These are phyloP conservation scores for Lophius piscatorius DNA, from an alignment of 2,113 vertebrate genomes.

Conservation along the genomic window DNA sequence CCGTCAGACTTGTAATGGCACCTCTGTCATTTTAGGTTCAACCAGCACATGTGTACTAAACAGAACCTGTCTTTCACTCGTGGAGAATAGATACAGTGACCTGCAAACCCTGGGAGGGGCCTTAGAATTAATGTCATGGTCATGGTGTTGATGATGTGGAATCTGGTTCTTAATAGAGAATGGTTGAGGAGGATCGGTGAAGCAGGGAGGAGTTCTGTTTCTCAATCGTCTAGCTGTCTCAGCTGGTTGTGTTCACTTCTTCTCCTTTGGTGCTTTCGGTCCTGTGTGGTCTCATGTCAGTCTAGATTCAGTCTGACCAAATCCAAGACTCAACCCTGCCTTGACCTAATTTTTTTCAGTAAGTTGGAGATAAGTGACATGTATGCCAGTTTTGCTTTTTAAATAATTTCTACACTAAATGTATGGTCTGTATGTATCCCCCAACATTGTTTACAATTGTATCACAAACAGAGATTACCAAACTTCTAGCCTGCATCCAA, in stretches of 20 bases:
- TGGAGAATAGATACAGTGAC: slow-evolving; percentile 30
- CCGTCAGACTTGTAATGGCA: slow-evolving; percentile 51
- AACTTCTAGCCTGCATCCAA: no score
- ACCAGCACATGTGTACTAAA: slow-evolving; percentile 53
- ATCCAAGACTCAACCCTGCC: slow-evolving; percentile 1
- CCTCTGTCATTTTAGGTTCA: slow-evolving; percentile 25
- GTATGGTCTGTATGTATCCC: background rate
- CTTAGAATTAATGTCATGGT: slow-evolving; percentile 36
- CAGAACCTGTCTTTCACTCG: slow-evolving; percentile 38
- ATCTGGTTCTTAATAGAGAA: slow-evolving; percentile 39
- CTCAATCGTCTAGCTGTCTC: slow-evolving; percentile 25
- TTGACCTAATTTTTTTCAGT: slow-evolving; percentile 1
- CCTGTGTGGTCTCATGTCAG: slow-evolving; percentile 47
- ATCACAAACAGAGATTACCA: no score
- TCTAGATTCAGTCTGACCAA: slow-evolving; percentile 19
- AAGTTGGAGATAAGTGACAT: background rate
- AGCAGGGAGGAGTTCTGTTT: slow-evolving; percentile 23
- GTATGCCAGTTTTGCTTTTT: background rate
- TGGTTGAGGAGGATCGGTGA: slow-evolving; percentile 24
- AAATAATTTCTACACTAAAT: background rate
- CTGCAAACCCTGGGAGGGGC: slow-evolving; percentile 13
- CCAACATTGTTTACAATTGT: no score
- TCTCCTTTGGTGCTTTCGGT: slow-evolving; percentile 45
- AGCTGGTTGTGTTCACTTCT: slow-evolving; percentile 44
- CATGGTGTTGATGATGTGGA: slow-evolving; percentile 55